Evolutionary conservation across 2,888 invertebrate species (phyloP).

Genomic region (Apotomis capreana): DNA sequence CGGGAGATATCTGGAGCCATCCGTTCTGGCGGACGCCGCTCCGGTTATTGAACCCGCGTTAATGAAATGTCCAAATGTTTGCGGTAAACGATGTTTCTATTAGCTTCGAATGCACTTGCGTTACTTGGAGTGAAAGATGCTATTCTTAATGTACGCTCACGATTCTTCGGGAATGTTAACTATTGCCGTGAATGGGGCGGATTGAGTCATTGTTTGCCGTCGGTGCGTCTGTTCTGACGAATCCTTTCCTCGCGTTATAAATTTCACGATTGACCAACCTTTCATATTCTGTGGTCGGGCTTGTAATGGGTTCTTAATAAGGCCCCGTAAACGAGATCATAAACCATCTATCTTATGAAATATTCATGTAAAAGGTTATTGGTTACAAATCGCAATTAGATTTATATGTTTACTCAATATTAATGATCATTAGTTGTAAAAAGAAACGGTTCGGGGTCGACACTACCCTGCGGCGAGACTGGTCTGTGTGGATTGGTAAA

Average conservation of each 20-base stretch:
- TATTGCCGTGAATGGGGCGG: conserved; percentile 35
- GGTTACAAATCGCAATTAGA: conserved; percentile 67
- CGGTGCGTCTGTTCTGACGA: conserved; percentile 16
- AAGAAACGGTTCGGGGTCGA: conserved; percentile 53
- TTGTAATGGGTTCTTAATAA: conserved; percentile 29
- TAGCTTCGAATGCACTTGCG: conserved; percentile 52
- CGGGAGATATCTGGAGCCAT: conserved; percentile 58
- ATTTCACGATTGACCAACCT: conserved; percentile 18
- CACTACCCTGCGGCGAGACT: conserved; percentile 53
- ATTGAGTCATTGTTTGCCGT: conserved; percentile 32
- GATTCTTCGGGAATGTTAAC: conserved; percentile 39
- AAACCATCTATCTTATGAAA: conserved; percentile 51
- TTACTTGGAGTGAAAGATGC: conserved; percentile 30
- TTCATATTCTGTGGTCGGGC: conserved; percentile 13
- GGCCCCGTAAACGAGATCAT: conserved; percentile 27
- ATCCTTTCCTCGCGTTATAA: conserved; percentile 19
- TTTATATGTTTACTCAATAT: conserved; percentile 69
- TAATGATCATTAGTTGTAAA: conserved; percentile 57
- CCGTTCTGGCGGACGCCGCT: conserved; percentile 54
- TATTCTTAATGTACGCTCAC: conserved; percentile 42
- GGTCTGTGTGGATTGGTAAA: conserved; percentile 52
- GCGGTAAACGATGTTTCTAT: conserved; percentile 67
- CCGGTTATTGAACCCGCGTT: conserved; percentile 77
- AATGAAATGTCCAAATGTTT: conserved; percentile 75
- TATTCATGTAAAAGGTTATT: conserved; percentile 63